These are phyloP conservation scores for Stictonetta naevosa DNA, from an alignment of 2,113 vertebrate genomes.

Conservation along the genomic window DNA sequence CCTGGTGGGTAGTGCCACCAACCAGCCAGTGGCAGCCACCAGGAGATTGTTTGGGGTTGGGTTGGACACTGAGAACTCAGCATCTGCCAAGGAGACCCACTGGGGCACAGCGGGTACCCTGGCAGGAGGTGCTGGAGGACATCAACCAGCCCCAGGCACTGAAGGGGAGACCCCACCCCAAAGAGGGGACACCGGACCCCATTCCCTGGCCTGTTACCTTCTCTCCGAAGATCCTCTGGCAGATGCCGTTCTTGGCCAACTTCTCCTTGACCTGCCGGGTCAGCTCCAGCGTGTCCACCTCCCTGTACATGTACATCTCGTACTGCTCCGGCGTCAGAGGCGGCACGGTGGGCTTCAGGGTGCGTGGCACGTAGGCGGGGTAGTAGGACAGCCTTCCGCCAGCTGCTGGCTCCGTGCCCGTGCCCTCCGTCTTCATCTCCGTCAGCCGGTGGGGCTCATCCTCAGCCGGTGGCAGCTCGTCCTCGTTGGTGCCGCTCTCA, in stretches of 20 bases:
- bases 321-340: conserved; percentile 97
- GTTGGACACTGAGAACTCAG: not conserved
- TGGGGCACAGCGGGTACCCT: not conserved
- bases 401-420: conserved; percentile 62
- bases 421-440: conserved; percentile 88
- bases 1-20: not conserved
- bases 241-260: conserved; percentile 98
- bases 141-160: not conserved
- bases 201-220: conserved; percentile 82
- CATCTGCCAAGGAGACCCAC: not conserved
- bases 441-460: conserved; percentile 81
- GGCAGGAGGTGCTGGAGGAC: not conserved
- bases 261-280: conserved; percentile 99
- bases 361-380: conserved; percentile 89
- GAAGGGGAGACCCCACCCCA: not conserved
- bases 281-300: conserved; percentile 96
- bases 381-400: conserved; percentile 85
- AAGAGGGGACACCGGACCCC: not conserved
- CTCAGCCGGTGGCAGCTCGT: conserved; percentile 79
- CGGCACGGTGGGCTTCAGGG: conserved; percentile 93
- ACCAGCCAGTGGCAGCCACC: not conserved
- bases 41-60: not conserved
- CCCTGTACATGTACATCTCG: conserved; percentile 98
- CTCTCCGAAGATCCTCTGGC: conserved; percentile 98
- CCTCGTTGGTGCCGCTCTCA: conserved; percentile 79